These are phyloP conservation scores for Drosophila maculinotata DNA, from an alignment of 2,888 invertebrate genomes.

Conservation along the genomic window DNA sequence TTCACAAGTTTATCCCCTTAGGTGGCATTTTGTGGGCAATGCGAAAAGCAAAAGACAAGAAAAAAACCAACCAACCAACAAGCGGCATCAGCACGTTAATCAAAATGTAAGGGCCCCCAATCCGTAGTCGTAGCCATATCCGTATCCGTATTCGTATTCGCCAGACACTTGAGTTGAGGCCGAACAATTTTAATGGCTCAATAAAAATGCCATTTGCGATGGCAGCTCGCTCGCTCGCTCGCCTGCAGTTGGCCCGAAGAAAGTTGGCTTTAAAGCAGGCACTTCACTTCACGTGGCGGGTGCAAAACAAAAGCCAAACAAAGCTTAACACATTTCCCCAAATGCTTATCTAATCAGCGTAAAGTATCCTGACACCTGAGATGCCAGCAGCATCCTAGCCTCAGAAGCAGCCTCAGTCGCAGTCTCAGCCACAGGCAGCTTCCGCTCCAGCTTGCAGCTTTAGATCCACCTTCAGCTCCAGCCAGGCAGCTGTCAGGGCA, in stretches of 20 bases:
- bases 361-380: slow-evolving; percentile 84
- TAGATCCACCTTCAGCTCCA: too few relatives aligned
- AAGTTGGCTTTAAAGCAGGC: slow-evolving; percentile 75
- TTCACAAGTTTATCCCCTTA: slow-evolving; percentile 82
- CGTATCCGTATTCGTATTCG: slow-evolving; percentile 46
- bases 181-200: slow-evolving; percentile 84
- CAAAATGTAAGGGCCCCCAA: slow-evolving; percentile 76
- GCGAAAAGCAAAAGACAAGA: slow-evolving; percentile 42
- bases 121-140: slow-evolving; percentile 31
- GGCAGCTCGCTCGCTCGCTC: slow-evolving; percentile 36
- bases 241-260: slow-evolving; percentile 58
- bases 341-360: slow-evolving; percentile 84
- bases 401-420: slow-evolving; percentile 20
- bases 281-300: slow-evolving; percentile 15
- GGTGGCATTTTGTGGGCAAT: slow-evolving; percentile 73
- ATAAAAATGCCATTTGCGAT: slow-evolving; percentile 85
- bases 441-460: slow-evolving; percentile 20
- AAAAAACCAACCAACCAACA: slow-evolving; percentile 37
- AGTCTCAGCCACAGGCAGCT: slow-evolving; percentile 24
- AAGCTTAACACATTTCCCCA: slow-evolving; percentile 79
- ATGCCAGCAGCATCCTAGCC: slow-evolving; percentile 45
- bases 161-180: slow-evolving; percentile 69
- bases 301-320: slow-evolving; percentile 76
- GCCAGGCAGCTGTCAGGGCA: slow-evolving; percentile 76
- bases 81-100: slow-evolving; percentile 81